Evolutionary conservation across 2,113 vertebrate species (phyloP).

Genomic region (Xenopus borealis): DNA sequence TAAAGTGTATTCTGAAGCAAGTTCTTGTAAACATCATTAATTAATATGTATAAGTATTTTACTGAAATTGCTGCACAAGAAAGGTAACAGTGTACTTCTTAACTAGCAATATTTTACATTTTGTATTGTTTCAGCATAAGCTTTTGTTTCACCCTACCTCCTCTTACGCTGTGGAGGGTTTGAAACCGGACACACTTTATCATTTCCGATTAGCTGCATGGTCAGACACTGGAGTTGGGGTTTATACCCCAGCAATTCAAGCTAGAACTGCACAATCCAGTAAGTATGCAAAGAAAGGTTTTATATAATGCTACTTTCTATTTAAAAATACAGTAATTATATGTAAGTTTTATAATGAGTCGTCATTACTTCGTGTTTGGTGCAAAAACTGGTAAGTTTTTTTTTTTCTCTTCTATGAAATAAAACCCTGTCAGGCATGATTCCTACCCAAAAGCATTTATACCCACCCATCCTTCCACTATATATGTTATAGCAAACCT

Average conservation of each 20-base stretch:
- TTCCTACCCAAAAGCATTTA: not conserved
- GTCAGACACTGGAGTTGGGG: constrained; percentile 85
- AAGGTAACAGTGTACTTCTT: no score
- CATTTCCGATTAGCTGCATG: constrained; percentile 84
- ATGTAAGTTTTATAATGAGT: no score
- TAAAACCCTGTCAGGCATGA: constrained; percentile 7
- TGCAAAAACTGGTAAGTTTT: constrained; percentile 15
- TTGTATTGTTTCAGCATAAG: constrained; percentile 71
- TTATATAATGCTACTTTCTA: not conserved
- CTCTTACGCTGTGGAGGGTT: constrained; percentile 79
- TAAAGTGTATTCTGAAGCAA: no score
- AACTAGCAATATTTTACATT: no score
- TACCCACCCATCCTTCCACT: not conserved
- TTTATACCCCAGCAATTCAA: constrained; percentile 78
- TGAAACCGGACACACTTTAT: constrained; percentile 89
- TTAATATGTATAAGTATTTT: no score
- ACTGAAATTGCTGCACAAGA: no score
- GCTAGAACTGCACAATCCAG: constrained; percentile 87
- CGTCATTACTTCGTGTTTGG: not conserved
- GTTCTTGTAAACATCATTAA: no score
- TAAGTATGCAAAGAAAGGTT: constrained; percentile 67
- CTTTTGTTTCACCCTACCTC: constrained; percentile 79
- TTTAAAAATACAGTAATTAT: no score
- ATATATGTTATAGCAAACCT: no score
- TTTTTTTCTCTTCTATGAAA: not conserved